phyloP scores from a whole-genome alignment of 2,113 vertebrate genomes.

The Himantopus leucocephalus region DNA sequence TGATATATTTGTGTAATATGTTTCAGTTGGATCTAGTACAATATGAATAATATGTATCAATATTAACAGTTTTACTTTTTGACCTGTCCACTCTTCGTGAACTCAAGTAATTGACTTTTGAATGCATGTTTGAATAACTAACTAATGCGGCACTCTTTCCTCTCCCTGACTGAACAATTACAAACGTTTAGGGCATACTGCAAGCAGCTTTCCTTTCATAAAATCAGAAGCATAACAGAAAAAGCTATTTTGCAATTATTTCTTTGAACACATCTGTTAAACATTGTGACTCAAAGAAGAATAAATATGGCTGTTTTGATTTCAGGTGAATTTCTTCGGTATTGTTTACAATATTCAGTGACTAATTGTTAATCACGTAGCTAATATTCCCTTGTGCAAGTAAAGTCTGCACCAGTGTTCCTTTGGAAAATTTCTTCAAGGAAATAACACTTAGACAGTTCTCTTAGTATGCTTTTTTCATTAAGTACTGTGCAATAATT shows the following conservation, averaged over 20 bases:
- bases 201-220: neutral
- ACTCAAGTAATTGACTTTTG: neutral
- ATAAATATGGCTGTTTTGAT: neutral
- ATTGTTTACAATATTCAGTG: neutral
- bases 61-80: neutral
- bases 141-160: neutral
- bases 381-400: neutral
- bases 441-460: neutral
- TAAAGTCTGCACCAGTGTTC: neutral
- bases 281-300: neutral
- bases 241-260: neutral
- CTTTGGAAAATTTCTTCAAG: neutral
- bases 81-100: neutral
- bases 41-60: neutral
- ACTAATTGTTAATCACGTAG: neutral
- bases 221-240: neutral
- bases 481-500: neutral
- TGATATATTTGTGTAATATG: neutral
- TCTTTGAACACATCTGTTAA: neutral
- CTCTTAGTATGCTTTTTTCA: neutral
- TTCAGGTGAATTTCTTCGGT: neutral
- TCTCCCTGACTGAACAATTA: neutral
- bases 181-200: neutral
- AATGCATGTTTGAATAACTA: neutral
- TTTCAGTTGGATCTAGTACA: neutral